Conservation (phyloP, 2,797 vertebrate genomes). For the Lerista edwardsae region DNA sequence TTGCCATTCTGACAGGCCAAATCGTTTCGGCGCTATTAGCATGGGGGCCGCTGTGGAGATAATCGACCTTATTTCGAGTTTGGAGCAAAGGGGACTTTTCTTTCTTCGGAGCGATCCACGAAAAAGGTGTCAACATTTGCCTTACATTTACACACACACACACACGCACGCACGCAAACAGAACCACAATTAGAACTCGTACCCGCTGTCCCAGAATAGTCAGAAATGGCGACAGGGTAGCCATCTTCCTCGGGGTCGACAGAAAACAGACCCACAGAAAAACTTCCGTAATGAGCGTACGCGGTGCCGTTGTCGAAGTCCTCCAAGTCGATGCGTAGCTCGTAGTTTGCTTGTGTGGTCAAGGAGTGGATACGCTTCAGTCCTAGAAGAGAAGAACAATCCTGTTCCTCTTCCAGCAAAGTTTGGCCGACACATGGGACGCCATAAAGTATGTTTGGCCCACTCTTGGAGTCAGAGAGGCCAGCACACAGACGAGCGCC, state of each 20-base stretch:
- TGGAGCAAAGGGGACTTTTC: neutral
- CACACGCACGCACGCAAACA: neutral
- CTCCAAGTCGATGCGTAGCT: constrained; percentile 92
- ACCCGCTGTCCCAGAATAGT: constrained; percentile 96
- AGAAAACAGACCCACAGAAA: constrained; percentile 92
- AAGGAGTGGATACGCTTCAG: constrained; percentile 90
- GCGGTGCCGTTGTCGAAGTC: constrained; percentile 96
- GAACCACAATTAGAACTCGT: neutral
- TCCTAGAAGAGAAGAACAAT: constrained; percentile 69
- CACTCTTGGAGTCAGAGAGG: no score
- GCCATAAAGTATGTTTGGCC: no score
- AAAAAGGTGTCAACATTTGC: neutral
- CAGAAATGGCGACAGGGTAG: constrained; percentile 89
- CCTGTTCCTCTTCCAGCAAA: no score
- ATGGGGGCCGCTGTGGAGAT: neutral
- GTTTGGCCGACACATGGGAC: no score
- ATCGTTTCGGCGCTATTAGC: neutral
- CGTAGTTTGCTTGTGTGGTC: constrained; percentile 92
- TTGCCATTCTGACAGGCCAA: constrained; percentile 3
- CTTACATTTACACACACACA: fast-evolving
- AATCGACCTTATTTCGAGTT: neutral
- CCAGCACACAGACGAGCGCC: no score
- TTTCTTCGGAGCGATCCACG: neutral
- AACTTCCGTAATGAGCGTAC: constrained; percentile 90
- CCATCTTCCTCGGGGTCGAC: constrained; percentile 95